A percentile compares a stretch with the other conserved stretches of the same genome.
These are phyloP conservation scores for Takifugu ocellatus DNA, from an alignment of 2,797 vertebrate genomes.

Conservation along the genomic window DNA sequence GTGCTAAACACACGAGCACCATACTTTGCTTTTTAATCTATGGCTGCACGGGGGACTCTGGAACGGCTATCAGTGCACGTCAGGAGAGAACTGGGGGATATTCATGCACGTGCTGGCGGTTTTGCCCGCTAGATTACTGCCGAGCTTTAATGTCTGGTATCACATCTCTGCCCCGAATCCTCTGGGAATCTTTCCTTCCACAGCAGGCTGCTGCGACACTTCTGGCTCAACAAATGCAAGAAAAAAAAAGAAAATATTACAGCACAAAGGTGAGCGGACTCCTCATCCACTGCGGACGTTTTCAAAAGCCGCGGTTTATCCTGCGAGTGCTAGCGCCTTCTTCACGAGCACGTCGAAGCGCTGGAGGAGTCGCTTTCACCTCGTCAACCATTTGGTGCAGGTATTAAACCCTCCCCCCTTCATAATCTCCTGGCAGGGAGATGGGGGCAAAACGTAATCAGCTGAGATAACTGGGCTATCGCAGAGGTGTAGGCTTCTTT, in stretches of 20 bases:
- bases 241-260: constrained; percentile 37
- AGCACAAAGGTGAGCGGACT: constrained; percentile 37
- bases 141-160: constrained; percentile 38
- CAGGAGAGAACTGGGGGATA: neutral
- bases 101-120: constrained; percentile 2
- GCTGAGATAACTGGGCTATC: constrained; percentile 51
- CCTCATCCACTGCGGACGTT: constrained; percentile 24
- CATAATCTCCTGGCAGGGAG: constrained; percentile 41
- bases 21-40: neutral
- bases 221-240: constrained; percentile 40
- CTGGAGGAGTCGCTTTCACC: constrained; percentile 47
- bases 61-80: neutral
- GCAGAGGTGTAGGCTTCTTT: constrained; percentile 33
- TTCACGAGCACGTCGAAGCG: constrained; percentile 42
- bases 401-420: constrained; percentile 39
- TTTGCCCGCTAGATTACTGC: constrained; percentile 41
- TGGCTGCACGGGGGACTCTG: neutral
- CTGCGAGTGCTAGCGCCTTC: constrained; percentile 33
- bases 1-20: neutral
- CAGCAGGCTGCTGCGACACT: constrained; percentile 31
- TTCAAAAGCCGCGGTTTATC: constrained; percentile 49
- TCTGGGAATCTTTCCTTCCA: constrained; percentile 32
- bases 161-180: constrained; percentile 46
- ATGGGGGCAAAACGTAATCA: constrained; percentile 50
- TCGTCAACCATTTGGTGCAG: constrained; percentile 56